Conservation (phyloP, 2,797 vertebrate genomes). For the Brachyalestes nurse region DNA sequence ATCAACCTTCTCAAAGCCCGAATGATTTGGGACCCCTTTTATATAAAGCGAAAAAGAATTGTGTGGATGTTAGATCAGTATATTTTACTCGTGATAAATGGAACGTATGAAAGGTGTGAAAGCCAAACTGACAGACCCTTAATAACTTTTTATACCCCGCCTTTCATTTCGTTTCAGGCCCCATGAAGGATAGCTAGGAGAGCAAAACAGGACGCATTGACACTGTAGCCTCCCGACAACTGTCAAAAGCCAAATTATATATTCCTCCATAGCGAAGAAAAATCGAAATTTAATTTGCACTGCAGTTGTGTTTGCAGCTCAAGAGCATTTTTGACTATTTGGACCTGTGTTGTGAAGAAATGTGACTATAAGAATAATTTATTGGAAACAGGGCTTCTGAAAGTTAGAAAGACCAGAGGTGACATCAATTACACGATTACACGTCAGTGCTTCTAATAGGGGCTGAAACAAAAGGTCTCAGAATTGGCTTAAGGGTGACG, state of each 20-base stretch:
- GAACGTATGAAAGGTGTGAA: not conserved
- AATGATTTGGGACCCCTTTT: not conserved
- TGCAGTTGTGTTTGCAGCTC: not conserved
- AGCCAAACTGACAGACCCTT: not conserved
- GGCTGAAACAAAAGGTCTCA: not conserved
- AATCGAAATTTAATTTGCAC: conserved; percentile 3
- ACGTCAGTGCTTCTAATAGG: not conserved
- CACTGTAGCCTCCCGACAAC: not conserved
- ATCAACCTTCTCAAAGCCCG: not conserved
- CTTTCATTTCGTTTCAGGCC: not conserved
- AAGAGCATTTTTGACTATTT: not conserved
- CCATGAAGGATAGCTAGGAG: no score
- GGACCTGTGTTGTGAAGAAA: not conserved
- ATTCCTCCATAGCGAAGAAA: not conserved
- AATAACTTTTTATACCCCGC: not conserved
- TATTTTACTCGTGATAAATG: not conserved
- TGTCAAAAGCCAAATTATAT: not conserved
- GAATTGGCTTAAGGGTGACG: not conserved
- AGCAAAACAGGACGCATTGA: not conserved
- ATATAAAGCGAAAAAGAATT: not conserved
- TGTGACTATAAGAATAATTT: not conserved
- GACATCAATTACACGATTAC: no score
- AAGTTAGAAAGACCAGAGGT: no score
- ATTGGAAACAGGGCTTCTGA: not conserved
- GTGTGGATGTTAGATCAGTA: not conserved